These are phyloP conservation scores for Mimas tiliae DNA, from an alignment of 2,888 invertebrate genomes.

Conservation along the genomic window DNA sequence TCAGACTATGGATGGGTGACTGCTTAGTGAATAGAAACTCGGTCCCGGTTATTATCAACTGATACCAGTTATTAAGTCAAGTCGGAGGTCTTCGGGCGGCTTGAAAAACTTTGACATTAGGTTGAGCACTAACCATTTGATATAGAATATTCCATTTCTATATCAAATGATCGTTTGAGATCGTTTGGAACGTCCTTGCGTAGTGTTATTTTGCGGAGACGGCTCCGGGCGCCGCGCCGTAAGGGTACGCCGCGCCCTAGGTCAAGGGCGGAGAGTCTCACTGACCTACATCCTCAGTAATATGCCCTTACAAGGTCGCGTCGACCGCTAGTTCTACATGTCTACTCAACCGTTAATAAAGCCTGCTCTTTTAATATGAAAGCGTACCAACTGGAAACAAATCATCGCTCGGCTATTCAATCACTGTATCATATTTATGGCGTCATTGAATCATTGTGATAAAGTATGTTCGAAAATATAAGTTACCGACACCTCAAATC, in stretches of 20 bases:
- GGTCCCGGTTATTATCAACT: too few relatives aligned
- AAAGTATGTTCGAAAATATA: neutral
- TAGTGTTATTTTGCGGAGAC: slow-evolving; percentile 56
- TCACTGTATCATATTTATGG: neutral
- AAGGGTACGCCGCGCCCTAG: slow-evolving; percentile 70
- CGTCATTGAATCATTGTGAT: too few relatives aligned
- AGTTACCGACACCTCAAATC: neutral
- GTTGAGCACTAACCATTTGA: too few relatives aligned
- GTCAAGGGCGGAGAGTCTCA: slow-evolving; percentile 75
- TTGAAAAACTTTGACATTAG: too few relatives aligned
- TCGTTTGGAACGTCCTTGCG: slow-evolving; percentile 57
- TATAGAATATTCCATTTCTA: too few relatives aligned
- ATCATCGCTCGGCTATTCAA: neutral
- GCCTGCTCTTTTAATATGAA: slow-evolving; percentile 38
- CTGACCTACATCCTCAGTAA: slow-evolving; percentile 76
- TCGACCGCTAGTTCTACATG: slow-evolving; percentile 50
- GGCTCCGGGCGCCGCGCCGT: slow-evolving; percentile 48
- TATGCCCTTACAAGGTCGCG: slow-evolving; percentile 66
- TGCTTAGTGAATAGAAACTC: too few relatives aligned
- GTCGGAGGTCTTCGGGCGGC: too few relatives aligned
- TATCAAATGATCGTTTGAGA: too few relatives aligned
- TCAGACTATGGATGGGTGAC: too few relatives aligned
- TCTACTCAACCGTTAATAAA: slow-evolving; percentile 50
- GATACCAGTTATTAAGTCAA: too few relatives aligned
- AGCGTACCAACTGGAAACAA: neutral